Base-by-base conservation (phyloP, 2,888 invertebrate genomes). In the Pseudolycoriella hygida region DNA sequence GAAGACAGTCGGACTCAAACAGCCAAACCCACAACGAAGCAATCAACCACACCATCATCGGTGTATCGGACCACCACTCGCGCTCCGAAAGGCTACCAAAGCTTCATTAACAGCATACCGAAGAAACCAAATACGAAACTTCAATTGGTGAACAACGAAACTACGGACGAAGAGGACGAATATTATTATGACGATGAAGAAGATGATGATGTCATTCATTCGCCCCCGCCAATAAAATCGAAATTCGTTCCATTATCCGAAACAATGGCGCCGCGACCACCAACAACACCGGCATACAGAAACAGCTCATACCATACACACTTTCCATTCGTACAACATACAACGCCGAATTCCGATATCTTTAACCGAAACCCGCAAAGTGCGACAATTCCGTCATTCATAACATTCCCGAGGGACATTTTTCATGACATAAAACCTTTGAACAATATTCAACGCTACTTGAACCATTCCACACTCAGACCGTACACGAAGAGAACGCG, bases 161-260 rank as follows among this genome's bases (percentile, higher is more conserved):
- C 31, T 10, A 3, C 17, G 1, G 31, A 40, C 32, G 30, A 46
- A n/a, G 45, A 46, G 10, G 40, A 45, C 31, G 37, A 37, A 11
- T 25, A 25, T 8, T 17, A 38, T 47, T 57, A 60, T 31, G 60
- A 62, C 12, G 58, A 61, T 40, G 60, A 61, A 4, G 60, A 64
- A 31, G 68, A 69, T 34, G 69, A 72, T 49, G 70, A 68, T 55
- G 70, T 72, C 50, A 69, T 69, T 47, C 67, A 70, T 50, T 18
- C 17, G 12, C 76, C 76, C 43, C 68, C 67, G 25, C 70, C 74
- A 0, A 72, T 56, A 40, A 65, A 74, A 59, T 72, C 75, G 2
- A 69, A 72, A 46, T 76, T 74, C 48, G 74, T 75, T 74, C 76
- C 76, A 3, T 73, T 71, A 58, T 69, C 74, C 3, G 76, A 76